Conservation (phyloP, 2,888 invertebrate genomes). For the Eupithecia centaureata region DNA sequence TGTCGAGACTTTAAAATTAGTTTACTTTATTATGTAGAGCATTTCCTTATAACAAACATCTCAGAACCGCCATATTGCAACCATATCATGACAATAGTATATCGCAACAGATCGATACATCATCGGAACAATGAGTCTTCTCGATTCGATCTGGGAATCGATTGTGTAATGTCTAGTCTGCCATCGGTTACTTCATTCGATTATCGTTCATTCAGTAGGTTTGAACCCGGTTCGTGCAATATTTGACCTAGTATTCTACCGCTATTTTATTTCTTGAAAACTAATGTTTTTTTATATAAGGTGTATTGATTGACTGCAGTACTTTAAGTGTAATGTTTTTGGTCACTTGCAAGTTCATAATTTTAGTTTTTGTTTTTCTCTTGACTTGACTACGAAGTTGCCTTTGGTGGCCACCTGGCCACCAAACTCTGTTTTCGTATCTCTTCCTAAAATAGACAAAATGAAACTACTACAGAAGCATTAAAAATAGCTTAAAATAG, state of each 20-base stretch:
- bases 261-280: no score
- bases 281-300: no score
- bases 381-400: no score
- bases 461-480: no score
- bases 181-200: slow-evolving; percentile 6
- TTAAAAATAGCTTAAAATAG: no score
- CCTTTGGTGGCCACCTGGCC: no score
- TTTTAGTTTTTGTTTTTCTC: no score
- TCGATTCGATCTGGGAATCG: slow-evolving; percentile 25
- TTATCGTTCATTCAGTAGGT: background rate
- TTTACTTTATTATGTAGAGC: background rate
- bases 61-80: background rate
- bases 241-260: background rate
- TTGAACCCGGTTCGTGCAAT: background rate
- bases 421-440: no score
- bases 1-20: background rate
- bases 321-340: no score
- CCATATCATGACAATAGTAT: background rate
- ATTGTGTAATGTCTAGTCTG: slow-evolving; percentile 16
- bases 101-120: slow-evolving; percentile 16
- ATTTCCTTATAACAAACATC: background rate
- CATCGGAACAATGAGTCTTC: slow-evolving; percentile 24
- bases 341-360: no score
- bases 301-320: no score
- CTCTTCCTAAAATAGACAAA: no score